Evolutionary conservation across 2,888 invertebrate genomes (phyloP).

Genomic region (Sericinus montela): DNA sequence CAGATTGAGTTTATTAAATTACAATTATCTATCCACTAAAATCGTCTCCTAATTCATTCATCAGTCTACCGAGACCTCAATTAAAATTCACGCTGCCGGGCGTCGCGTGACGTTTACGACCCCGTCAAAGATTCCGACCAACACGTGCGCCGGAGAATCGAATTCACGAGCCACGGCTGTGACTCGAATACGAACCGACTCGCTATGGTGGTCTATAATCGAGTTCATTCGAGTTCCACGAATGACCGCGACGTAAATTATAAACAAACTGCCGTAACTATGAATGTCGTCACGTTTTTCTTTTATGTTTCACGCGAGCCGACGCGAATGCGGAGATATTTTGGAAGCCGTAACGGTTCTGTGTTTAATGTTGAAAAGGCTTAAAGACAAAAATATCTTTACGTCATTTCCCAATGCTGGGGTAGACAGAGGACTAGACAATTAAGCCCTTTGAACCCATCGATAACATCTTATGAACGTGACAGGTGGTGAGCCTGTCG

Average conservation of each 20-base stretch:
- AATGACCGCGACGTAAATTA: slow-evolving; percentile 16
- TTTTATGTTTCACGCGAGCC: slow-evolving; percentile 9
- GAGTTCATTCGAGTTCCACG: slow-evolving; percentile 11
- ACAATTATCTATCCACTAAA: not conserved
- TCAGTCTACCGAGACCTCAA: slow-evolving; percentile 12
- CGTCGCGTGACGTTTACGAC: slow-evolving; percentile 20
- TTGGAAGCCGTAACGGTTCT: not conserved
- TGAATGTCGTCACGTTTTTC: slow-evolving; percentile 13
- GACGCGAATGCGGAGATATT: not conserved
- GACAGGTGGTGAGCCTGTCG: no score
- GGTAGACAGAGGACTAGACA: no score
- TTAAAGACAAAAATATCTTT: no score
- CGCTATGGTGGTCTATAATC: slow-evolving; percentile 13
- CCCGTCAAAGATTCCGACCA: slow-evolving; percentile 16
- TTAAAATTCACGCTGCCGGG: slow-evolving; percentile 22
- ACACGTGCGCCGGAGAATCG: slow-evolving; percentile 9
- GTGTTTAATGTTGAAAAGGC: no score
- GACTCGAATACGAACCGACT: slow-evolving; percentile 15
- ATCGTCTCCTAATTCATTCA: slow-evolving; percentile 20
- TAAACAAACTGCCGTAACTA: slow-evolving; percentile 11
- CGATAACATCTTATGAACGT: no score
- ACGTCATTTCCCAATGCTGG: no score
- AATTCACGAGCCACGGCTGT: slow-evolving; percentile 8
- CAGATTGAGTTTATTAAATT: not conserved
- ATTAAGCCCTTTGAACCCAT: no score